These are phyloP conservation scores for Liopterus haemorrhoidalis DNA, from an alignment of 2,888 invertebrate species.

Conservation along the genomic window DNA sequence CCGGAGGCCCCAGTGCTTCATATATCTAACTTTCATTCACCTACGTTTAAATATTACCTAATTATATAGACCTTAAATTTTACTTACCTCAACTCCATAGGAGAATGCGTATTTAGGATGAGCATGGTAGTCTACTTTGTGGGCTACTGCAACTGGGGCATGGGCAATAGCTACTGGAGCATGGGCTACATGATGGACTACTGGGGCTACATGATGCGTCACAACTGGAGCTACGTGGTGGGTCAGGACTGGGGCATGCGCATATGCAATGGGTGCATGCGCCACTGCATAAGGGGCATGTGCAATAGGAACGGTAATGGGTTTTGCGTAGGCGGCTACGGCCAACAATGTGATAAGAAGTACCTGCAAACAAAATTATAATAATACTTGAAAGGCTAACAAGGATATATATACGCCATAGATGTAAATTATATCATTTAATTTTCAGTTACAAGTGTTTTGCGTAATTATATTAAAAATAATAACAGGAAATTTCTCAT, in stretches of 20 bases:
- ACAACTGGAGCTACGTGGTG: slow-evolving; percentile 19
- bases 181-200: slow-evolving; percentile 37
- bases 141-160: slow-evolving; percentile 25
- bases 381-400: no score
- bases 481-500: no score
- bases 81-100: slow-evolving; percentile 17
- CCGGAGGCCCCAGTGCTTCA: no score
- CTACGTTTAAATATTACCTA: no score
- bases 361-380: no score
- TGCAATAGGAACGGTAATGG: slow-evolving; percentile 13
- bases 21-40: no score
- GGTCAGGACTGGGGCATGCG: slow-evolving; percentile 19
- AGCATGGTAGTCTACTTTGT: slow-evolving; percentile 31
- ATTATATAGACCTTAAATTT: neutral
- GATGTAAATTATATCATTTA: no score
- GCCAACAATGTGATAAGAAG: slow-evolving; percentile 2
- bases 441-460: no score
- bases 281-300: slow-evolving; percentile 29
- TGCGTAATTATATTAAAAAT: no score
- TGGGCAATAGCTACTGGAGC: slow-evolving; percentile 42
- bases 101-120: slow-evolving; percentile 15
- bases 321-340: slow-evolving; percentile 4
- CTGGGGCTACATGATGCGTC: slow-evolving; percentile 35
- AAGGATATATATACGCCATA: no score
- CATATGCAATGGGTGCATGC: slow-evolving; percentile 30